Evolutionary conservation across 64 coral and sea anemone genomes (phyloP).

Genomic region (Actinia tenebrosa): DNA sequence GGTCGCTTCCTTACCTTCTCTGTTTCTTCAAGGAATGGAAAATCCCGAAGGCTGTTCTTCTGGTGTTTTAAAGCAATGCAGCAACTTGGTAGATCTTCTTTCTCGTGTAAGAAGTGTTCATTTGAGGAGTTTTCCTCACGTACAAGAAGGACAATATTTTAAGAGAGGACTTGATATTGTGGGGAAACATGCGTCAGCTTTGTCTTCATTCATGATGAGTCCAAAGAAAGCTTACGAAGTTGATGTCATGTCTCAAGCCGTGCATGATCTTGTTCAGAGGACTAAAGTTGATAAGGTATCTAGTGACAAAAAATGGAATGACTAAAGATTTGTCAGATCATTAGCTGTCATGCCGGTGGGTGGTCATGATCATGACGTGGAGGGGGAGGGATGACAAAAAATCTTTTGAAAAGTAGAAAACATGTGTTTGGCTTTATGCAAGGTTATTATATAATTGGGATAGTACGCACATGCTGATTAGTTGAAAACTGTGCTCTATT

Average conservation of each 20-base stretch:
- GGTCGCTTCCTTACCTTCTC: constrained; percentile 21
- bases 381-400: no score
- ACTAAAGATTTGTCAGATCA: no score
- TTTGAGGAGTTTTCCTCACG: constrained; percentile 28
- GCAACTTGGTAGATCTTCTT: background rate
- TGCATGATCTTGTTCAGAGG: constrained; percentile 5
- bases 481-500: no score
- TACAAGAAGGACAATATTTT: background rate
- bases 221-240: constrained; percentile 72
- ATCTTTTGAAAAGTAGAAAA: no score
- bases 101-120: constrained; percentile 12
- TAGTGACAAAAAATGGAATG: background rate
- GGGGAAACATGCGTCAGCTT: background rate
- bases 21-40: background rate
- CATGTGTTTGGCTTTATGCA: no score
- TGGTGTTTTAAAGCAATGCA: background rate
- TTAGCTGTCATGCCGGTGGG: no score
- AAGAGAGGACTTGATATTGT: background rate
- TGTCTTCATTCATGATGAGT: constrained; percentile 45
- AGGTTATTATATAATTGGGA: no score
- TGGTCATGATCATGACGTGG: no score
- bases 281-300: constrained; percentile 31
- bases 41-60: background rate
- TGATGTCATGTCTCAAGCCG: constrained; percentile 36
- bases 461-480: no score